These are phyloP conservation scores for Typhlichthys subterraneus DNA, from an alignment of 2,797 vertebrate genomes.

Conservation along the genomic window DNA sequence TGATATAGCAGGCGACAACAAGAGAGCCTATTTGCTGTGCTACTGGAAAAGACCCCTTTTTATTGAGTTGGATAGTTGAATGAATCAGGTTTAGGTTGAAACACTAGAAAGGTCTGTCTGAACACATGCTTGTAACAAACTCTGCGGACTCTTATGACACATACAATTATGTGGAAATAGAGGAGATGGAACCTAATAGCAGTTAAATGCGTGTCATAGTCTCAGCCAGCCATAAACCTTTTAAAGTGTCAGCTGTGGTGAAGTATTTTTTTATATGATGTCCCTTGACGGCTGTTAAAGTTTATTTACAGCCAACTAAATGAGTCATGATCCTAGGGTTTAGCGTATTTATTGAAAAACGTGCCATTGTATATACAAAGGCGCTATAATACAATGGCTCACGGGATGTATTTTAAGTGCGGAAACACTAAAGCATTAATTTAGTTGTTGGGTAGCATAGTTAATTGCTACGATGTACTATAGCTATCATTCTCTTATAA, in stretches of 20 bases:
- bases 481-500: no score
- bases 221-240: conserved; percentile 30
- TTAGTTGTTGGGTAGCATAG: no score
- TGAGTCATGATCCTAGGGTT: conserved; percentile 15
- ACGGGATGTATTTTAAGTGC: not conserved
- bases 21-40: conserved; percentile 40
- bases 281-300: conserved; percentile 28
- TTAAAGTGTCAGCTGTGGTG: conserved; percentile 34
- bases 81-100: conserved; percentile 28
- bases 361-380: conserved; percentile 1
- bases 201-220: conserved; percentile 30
- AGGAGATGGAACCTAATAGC: conserved; percentile 42
- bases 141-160: conserved; percentile 19
- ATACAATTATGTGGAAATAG: conserved; percentile 30
- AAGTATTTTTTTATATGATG: conserved; percentile 26
- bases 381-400: not conserved
- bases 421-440: no score
- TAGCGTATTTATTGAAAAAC: conserved; percentile 18
- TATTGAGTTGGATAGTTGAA: conserved; percentile 34
- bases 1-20: conserved; percentile 25
- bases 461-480: no score
- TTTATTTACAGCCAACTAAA: conserved; percentile 42
- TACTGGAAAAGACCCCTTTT: conserved; percentile 36
- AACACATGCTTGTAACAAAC: conserved; percentile 28
- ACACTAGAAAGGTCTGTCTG: conserved; percentile 31